These are phyloP conservation scores for Xiphydria camelus DNA, from an alignment of 2,888 invertebrate species.

Conservation along the genomic window DNA sequence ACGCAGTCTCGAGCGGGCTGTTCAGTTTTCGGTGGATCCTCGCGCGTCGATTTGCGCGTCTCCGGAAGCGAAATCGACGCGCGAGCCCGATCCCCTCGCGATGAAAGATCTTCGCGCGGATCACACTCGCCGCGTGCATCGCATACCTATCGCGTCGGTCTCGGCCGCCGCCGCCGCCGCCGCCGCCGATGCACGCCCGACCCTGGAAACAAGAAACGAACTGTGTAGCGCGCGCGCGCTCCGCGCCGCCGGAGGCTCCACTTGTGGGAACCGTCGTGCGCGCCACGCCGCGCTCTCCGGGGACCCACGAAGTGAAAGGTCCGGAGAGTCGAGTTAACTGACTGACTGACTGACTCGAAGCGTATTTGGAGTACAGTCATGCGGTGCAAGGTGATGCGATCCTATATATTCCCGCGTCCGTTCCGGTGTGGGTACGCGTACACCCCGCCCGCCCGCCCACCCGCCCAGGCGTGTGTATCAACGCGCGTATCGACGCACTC, in stretches of 20 bases:
- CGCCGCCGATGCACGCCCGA: no score
- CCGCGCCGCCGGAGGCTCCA: no score
- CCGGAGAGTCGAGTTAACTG: conserved; percentile 43
- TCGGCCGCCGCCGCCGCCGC: no score
- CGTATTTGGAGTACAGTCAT: conserved; percentile 32
- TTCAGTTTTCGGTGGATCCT: no score
- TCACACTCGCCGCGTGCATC: no score
- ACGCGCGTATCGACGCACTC: not conserved
- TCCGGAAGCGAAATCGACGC: no score
- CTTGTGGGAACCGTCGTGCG: conserved; percentile 54
- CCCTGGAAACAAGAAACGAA: conserved; percentile 41
- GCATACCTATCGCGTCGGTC: no score
- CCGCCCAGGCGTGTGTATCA: no score
- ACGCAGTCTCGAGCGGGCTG: no score
- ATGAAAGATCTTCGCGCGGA: conserved; percentile 7
- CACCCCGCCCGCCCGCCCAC: no score
- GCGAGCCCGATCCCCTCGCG: not conserved
- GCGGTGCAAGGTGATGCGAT: conserved; percentile 32
- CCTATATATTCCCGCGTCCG: no score
- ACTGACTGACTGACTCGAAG: conserved; percentile 35
- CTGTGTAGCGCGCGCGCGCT: conserved; percentile 23
- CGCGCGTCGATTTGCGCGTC: no score
- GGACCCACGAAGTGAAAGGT: conserved; percentile 59
- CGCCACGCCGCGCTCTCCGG: conserved; percentile 53
- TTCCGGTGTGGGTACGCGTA: conserved; percentile 8